A percentile compares a stretch with the other conserved stretches of the same genome.
Conservation (phyloP, 2,888 invertebrate genomes). For the Philonicus albiceps region DNA sequence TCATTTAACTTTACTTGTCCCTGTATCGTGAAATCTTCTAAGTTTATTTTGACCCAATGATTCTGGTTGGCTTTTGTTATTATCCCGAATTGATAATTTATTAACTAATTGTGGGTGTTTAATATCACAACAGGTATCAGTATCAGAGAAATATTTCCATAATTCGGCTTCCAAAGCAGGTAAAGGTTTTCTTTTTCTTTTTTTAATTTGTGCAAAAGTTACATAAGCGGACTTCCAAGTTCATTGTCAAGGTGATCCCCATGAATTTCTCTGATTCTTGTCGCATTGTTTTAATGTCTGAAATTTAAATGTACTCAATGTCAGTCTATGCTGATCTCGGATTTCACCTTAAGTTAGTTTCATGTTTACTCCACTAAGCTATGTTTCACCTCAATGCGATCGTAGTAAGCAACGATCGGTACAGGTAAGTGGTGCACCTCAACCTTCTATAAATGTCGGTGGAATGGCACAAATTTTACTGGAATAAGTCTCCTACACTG, state of each 20-base stretch:
- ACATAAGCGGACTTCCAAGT: not conserved
- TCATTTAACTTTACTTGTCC: no score
- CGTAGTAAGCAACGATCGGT: not conserved
- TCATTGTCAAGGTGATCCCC: constrained; percentile 10
- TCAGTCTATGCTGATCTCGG: not conserved
- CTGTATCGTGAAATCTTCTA: no score
- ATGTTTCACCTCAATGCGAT: not conserved
- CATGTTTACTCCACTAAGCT: not conserved
- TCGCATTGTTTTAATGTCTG: not conserved
- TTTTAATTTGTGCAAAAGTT: not conserved
- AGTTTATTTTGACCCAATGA: no score
- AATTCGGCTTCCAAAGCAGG: not conserved
- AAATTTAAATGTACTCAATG: not conserved
- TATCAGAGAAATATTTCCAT: not conserved
- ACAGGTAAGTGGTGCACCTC: not conserved
- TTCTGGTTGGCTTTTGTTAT: no score
- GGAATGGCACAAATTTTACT: not conserved
- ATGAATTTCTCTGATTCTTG: not conserved
- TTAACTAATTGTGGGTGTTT: no score
- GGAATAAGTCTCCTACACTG: not conserved
- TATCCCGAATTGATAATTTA: no score
- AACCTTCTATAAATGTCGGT: not conserved
- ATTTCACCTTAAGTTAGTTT: not conserved
- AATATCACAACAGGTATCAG: no score
- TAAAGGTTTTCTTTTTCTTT: not conserved